Base-by-base conservation (phyloP, 2,888 invertebrate species). In the Sarcophaga rosellei region DNA sequence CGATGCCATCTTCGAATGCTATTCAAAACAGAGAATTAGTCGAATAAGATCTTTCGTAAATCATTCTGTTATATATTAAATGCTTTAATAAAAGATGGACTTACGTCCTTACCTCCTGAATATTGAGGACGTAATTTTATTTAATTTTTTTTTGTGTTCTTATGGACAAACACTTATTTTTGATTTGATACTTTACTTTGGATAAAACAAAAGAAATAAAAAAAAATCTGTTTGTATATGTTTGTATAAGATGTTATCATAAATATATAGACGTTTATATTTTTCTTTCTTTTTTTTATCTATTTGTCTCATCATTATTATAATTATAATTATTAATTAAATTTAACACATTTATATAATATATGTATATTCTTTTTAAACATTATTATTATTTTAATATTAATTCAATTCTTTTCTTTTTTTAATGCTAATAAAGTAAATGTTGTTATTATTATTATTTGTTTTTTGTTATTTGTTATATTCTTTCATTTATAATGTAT, bases 381-480 rank as follows among this genome's bases (percentile, higher is more conserved):
- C 35, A 35, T 35, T 53, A 53, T 53, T 15, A 15, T 53, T 53
- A 1, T 53, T 53, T 12, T 53, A 15, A 15, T 47, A 65, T 35
- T 53, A 15, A 53, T 53, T 76, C 6, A 53, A 53, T 53, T 53
- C 0, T 53, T 17, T 53, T 11, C 3, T 47, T 53, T 53, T 53
- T 53, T 53, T 35, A 70, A 70, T 23, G 47, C 63, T 72, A 79
- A 70, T 70, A 79, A 69, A 79, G 70, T 72, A 81, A 63, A 59
- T 66, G 61, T 70, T 72, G 15, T 47, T 47, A 47, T 47, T 35
- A 35, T 47, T 35, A 35, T 47, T 53, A 47, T 47, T 47, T 53
- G 11, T 53, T 53, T 17, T 53, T 15, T 53, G 15, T 53, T 53
- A 15, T 53, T 53, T 53, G 0, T 15, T 15, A 15, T 47, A 6